Base-by-base conservation (phyloP, 2,888 invertebrate genomes). In the Eupithecia pulchellata region DNA sequence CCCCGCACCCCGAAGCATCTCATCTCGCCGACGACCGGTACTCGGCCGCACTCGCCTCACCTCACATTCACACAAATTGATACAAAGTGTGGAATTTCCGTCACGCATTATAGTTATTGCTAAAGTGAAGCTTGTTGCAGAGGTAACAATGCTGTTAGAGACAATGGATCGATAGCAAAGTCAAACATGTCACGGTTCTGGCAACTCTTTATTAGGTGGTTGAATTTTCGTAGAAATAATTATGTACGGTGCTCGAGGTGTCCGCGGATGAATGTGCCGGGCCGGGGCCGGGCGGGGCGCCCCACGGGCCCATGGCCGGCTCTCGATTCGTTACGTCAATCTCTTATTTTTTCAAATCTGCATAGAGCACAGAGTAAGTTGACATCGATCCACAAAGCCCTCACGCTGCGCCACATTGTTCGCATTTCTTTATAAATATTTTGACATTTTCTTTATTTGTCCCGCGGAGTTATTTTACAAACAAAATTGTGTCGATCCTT, bases 361-460 rank as follows among this genome's bases (percentile, higher is more conserved):
- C 92, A 93, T 92, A 90, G 75, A 72, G 52, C 36, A 65, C 70
- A 64, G 90, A 92, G 91, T 91, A 89, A 93, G 91, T 91, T 92
- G 92, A 93, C 91, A 92, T 86, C 85, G 85, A 80, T 83, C 78
- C 81, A 92, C 92, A 92, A 92, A 88, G 91, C 86, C 84, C 81
- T 81, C 92, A 86, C 84, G 91, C 89, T 79, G 92, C 78, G 79
- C 73, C 71, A 84, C 85, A 91, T 93, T 93, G 94, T 93, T 83
- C 85, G 76, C 87, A 86, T 92, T 91, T 92, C 93, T 93, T 92
- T 93, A 91, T 92, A 93, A 93, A 94, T 94, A 93, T 93, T 94
- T 91, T 93, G 94, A 94, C 93, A 93, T 93, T 90, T 88, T 89
- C 90, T 91, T 91, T 89, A 91, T 91, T 91, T 86, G 86, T 82